Conservation (phyloP, 2,888 invertebrate species). For the Eristalis intricaria region DNA sequence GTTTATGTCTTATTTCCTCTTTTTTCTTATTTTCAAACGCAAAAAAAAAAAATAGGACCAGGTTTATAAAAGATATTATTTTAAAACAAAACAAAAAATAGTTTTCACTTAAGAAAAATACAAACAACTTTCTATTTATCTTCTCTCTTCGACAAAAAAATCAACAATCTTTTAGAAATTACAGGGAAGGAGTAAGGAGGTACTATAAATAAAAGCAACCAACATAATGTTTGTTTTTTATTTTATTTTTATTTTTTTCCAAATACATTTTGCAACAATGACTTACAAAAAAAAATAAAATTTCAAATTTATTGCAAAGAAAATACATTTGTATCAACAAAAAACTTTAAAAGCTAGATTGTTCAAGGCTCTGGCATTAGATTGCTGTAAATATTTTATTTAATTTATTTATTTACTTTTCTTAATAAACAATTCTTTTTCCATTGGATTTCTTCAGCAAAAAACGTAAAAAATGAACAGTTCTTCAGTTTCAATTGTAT, state of each 20-base stretch:
- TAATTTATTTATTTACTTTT: constrained; percentile 31
- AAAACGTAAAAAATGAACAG: constrained; percentile 4
- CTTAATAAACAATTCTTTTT: constrained; percentile 12
- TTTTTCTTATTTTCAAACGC: constrained; percentile 1
- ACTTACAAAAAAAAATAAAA: constrained; percentile 39
- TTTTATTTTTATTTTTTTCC: constrained; percentile 49
- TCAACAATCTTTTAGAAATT: constrained; percentile 79
- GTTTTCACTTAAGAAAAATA: constrained; percentile 34
- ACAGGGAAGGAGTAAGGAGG: constrained; percentile 82
- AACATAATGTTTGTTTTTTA: constrained; percentile 58
- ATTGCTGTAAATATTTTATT: constrained; percentile 66
- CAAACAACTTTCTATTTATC: constrained; percentile 69
- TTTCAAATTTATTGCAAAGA: not conserved
- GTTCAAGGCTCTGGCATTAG: constrained; percentile 69
- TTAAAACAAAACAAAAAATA: constrained; percentile 39
- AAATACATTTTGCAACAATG: constrained; percentile 66
- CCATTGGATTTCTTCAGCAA: constrained; percentile 32
- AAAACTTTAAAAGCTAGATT: constrained; percentile 59
- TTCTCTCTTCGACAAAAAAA: constrained; percentile 57
- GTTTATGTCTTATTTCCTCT: constrained; percentile 24
- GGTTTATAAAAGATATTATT: constrained; percentile 1
- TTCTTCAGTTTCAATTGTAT: constrained; percentile 16
- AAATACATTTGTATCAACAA: not conserved
- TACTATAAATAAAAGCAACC: constrained; percentile 75
- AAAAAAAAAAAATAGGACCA: constrained; percentile 11